Base-by-base conservation (phyloP, 2,888 invertebrate species). In the Dermolepida albohirtum region DNA sequence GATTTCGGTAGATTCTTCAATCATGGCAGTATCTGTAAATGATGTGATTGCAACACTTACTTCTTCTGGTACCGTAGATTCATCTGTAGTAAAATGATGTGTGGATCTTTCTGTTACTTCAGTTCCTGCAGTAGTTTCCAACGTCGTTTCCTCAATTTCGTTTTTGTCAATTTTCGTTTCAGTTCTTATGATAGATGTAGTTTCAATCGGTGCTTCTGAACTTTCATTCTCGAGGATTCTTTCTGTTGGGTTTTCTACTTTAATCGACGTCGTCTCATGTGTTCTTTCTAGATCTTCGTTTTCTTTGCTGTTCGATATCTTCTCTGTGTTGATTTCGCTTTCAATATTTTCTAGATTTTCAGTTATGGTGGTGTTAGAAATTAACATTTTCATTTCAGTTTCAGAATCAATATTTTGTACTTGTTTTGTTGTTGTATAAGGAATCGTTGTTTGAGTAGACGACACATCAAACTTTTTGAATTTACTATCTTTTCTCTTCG, bases 1-100 rank as follows among this genome's bases (percentile, higher is more conserved):
- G 17, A 34, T 12, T 17, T 27, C n/a, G 12, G 1, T 40, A 22
- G 6, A 22, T 8, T 52, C 1, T 16, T 47, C 22, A 22, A 22
- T 22, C 22, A 22, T 22, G 22, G 22, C 11, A 11, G 11, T 43
- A n/a, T n/a, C 14, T 43, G 43, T 11, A 43, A 11, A 11, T 43
- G 5, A 5, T 14, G 79, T 79, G 80, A 79, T 72, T 66, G 66
- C 76, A 75, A 71, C 74, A 72, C 17, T 49, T 10, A 22, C 49
- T 49, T n/a, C 47, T 12, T 8, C 47, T 1, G 14, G 5, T 14
- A 7, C 4, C 0, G 43, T 43, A 12, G 43, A 12, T 43, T 43
- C 43, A 1, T 6, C 1, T 5, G 14, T 11, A 11, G 43, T 10
- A 12, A 11, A 10, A 5, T 43, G 1, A 16, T n/a, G 7, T 16